Base-by-base conservation (phyloP, 2,797 vertebrate species). In the Erethizon dorsatum region DNA sequence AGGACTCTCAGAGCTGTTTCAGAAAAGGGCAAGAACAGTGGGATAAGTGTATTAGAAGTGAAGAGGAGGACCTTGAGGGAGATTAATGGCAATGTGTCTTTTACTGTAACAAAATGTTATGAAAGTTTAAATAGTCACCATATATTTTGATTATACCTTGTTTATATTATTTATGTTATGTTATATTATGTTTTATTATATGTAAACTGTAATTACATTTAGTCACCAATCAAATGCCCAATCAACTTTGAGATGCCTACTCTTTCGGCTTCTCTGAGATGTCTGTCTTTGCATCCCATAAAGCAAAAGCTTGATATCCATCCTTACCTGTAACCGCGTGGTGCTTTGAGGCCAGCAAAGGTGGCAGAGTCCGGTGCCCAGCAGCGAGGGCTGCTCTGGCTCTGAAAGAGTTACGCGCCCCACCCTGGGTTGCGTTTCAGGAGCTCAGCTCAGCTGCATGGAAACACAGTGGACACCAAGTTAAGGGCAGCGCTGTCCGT, bases 401-500 rank as follows among this genome's bases (percentile, higher is more conserved):
- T 97, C 86, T 65, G 88, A 96, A 98, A 2, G 96, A 98, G 98
- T 98, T 98, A 98, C 98, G 0, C 4, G 41, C 41, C 47, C 94
- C 95, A 97, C 98, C 97, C 98, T 89, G 96, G 97, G 97, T 98
- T 97, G 94, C 82, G 79, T 97, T 98, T 98, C 97, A 96, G 97
- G 82, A 6, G 97, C 97, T 97, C 97, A 98, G 85, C 93, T 95
- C 92, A 26, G 98, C 96, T 94, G 97, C 97, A 97, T 97, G 98
- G 97, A 98, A 98, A 97, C 79, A 94, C 97, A 97, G 97, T 88
- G 96, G 96, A 98, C 98, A 97, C 95, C 94, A 97, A 98, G 98
- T 98, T 98, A 98, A 98, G 98, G 98, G 91, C 97, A 98, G 98
- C 77, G 97, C 98, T 82, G 18, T 85, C 92, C 95, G 96, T 97